A percentile compares a stretch with the other conserved stretches of the same genome.
Evolutionary conservation across 2,888 invertebrate species (phyloP).

Genomic region (Zhengitettix transpicula): DNA sequence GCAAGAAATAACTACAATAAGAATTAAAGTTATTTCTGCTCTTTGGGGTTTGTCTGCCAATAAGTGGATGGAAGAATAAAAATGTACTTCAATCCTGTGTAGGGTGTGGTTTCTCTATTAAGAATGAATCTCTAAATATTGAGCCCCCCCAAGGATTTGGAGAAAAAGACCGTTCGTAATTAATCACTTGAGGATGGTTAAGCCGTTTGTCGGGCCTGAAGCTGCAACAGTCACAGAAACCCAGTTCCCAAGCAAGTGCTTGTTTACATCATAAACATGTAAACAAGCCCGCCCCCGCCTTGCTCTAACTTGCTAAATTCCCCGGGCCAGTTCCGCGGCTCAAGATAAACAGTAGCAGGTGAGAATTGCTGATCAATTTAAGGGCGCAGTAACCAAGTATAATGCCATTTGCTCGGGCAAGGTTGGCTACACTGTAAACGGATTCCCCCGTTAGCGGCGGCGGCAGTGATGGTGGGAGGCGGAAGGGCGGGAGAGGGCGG

Average conservation of each 20-base stretch:
- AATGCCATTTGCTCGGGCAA: conserved; percentile 2
- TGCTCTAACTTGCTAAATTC: neutral
- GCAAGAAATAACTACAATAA: no score
- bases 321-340: neutral
- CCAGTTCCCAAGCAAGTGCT: neutral
- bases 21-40: no score
- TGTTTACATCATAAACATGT: neutral
- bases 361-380: conserved; percentile 1
- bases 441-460: neutral
- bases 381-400: neutral
- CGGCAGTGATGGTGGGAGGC: neutral
- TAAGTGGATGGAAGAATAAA: no score
- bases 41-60: no score
- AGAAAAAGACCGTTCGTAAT: no score
- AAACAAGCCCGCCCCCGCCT: neutral
- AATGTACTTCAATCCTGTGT: no score
- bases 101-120: no score
- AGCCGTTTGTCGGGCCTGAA: no score
- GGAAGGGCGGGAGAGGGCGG: neutral
- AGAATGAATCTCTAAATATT: no score
- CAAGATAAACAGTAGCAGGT: neutral
- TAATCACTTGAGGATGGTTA: no score
- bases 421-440: neutral
- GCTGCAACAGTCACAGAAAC: no score
- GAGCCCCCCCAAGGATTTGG: no score